A percentile compares a stretch with the other conserved stretches of the same genome.
These are phyloP conservation scores for Leptopilina myrica DNA, from an alignment of 2,888 invertebrate genomes.

Conservation along the genomic window DNA sequence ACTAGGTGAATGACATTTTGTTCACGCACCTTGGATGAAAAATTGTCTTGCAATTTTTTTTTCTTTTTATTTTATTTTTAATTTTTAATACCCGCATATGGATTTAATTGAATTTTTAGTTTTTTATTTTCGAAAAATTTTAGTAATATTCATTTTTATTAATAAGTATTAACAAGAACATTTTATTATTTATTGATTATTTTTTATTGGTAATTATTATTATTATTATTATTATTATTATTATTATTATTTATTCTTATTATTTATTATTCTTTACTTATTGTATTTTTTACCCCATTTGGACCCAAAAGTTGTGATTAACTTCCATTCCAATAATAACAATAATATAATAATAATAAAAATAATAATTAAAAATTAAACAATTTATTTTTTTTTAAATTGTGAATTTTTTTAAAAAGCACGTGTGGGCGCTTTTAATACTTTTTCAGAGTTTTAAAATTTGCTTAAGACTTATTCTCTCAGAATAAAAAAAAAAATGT, in stretches of 20 bases:
- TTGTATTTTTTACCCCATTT: too few species aligned
- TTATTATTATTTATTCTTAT: too few species aligned
- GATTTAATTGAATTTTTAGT: background rate
- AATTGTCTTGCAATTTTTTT: constrained; percentile 8
- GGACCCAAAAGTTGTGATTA: too few species aligned
- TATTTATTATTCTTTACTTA: too few species aligned
- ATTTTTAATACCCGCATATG: too few species aligned
- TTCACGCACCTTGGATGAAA: background rate
- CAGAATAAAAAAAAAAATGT: background rate
- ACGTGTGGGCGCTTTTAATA: background rate
- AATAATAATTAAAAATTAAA: too few species aligned
- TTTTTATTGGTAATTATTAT: too few species aligned
- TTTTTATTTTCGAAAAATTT: background rate
- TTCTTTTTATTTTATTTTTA: background rate
- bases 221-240: too few species aligned
- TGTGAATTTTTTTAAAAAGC: background rate
- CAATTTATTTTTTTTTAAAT: background rate
- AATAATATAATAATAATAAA: too few species aligned
- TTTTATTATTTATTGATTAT: too few species aligned
- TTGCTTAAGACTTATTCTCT: background rate
- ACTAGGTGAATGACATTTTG: constrained; percentile 18
- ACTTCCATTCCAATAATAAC: too few species aligned
- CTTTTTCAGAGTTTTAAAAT: background rate
- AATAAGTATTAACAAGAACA: background rate
- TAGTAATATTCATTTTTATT: background rate